phyloP scores from a whole-genome alignment of 2,888 invertebrate genomes.

The Eristalis intricaria region DNA sequence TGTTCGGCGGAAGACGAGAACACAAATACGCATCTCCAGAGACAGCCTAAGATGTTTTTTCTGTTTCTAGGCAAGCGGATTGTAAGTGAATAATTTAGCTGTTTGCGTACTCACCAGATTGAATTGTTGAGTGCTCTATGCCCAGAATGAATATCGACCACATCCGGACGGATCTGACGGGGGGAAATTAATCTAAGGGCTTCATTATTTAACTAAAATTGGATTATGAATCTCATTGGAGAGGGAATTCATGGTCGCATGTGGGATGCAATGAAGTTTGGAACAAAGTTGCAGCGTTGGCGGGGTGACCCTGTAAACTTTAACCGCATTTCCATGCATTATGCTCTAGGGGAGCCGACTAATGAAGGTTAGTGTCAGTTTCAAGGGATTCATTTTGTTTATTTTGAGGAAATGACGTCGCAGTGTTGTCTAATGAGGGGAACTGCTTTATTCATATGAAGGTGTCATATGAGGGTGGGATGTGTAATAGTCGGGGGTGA shows the following conservation, averaged over 20 bases:
- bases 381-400: background rate
- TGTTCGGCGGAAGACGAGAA: background rate
- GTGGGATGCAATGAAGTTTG: background rate
- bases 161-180: background rate
- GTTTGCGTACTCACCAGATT: constrained; percentile 7
- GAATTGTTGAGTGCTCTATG: background rate
- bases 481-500: too few species aligned
- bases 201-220: background rate
- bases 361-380: background rate
- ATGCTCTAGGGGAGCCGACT: background rate
- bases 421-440: background rate
- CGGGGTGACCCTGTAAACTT: background rate
- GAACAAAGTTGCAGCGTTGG: background rate
- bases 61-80: background rate
- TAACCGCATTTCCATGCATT: background rate
- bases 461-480: background rate
- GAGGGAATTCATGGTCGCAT: background rate
- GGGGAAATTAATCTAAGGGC: background rate
- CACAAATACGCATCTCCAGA: background rate
- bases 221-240: background rate
- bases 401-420: background rate
- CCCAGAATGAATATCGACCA: background rate
- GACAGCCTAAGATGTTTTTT: background rate
- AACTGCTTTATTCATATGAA: background rate
- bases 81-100: constrained; percentile 9